phyloP scores from a whole-genome alignment of 2,797 vertebrate species.

The Allochrocebus solatus region DNA sequence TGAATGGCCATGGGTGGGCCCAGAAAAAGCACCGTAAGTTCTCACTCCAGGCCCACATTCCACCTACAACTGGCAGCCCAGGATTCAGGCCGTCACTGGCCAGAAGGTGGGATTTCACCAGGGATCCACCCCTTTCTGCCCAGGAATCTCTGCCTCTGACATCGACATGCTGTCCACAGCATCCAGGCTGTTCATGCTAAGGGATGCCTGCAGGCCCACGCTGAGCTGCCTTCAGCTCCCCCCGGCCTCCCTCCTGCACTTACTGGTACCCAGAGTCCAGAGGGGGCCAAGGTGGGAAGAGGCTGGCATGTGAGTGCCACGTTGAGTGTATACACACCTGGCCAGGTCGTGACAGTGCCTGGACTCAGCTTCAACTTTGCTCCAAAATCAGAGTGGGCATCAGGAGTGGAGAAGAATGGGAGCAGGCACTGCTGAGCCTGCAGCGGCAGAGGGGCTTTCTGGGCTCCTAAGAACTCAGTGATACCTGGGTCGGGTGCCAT shows the following conservation, averaged over 20 bases:
- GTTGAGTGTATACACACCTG: neutral
- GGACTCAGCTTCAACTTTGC: neutral
- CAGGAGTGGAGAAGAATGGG: neutral
- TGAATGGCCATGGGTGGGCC: neutral
- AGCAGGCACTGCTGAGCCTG: neutral
- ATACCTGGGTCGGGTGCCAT: neutral
- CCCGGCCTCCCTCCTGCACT: neutral
- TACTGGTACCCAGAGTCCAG: neutral
- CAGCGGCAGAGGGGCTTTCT: neutral
- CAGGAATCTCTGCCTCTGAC: neutral
- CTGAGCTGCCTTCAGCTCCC: neutral
- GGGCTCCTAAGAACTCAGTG: rapidly evolving
- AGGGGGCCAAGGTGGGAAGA: neutral
- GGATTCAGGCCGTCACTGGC: neutral
- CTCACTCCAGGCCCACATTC: neutral
- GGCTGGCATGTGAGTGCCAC: neutral
- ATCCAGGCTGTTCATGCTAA: neutral
- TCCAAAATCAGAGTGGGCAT: neutral
- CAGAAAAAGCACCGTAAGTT: neutral
- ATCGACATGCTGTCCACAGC: neutral
- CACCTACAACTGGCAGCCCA: neutral
- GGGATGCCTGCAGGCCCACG: neutral
- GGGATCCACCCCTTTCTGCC: neutral
- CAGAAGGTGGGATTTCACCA: neutral
- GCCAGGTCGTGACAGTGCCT: neutral